These are phyloP conservation scores for Euura saliciscinereae DNA, from an alignment of 1,140 invertebrate genomes.

Conservation along the genomic window DNA sequence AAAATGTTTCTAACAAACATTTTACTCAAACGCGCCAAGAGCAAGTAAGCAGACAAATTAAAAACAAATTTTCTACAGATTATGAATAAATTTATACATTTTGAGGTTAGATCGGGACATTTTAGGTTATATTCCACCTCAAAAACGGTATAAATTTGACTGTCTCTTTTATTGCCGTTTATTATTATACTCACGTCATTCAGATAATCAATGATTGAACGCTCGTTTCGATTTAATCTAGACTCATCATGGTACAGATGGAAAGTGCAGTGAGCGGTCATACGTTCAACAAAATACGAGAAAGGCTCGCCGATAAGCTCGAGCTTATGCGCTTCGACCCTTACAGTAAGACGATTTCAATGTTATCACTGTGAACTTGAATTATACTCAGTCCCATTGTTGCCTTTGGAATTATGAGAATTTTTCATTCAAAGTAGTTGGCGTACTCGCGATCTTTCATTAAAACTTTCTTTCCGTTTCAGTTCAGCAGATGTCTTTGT, in stretches of 20 bases:
- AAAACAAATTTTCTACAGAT: not conserved
- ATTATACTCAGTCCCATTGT: too few relatives aligned
- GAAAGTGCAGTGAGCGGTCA: constrained; percentile 79
- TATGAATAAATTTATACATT: not conserved
- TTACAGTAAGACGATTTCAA: constrained; percentile 63
- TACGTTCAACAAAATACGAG: constrained; percentile 66
- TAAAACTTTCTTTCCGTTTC: constrained; percentile 42
- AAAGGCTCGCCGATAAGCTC: constrained; percentile 75
- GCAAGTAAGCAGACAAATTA: not conserved
- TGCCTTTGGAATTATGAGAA: too few relatives aligned
- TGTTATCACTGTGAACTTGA: too few relatives aligned
- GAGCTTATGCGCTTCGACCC: constrained; percentile 76
- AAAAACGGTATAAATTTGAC: too few relatives aligned
- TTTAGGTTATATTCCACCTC: too few relatives aligned
- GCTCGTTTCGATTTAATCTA: constrained; percentile 44
- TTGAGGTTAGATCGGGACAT: not conserved
- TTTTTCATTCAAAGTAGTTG: too few relatives aligned
- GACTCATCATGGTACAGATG: constrained; percentile 74
- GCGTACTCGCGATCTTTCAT: too few relatives aligned
- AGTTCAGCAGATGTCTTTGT: constrained; percentile 67
- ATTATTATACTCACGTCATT: not conserved
- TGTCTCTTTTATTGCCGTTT: not conserved
- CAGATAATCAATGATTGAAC: not conserved
- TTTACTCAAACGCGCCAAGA: not conserved
- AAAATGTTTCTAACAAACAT: not conserved